These are phyloP conservation scores for Thecophora atra DNA, from an alignment of 2,888 invertebrate species.

Conservation along the genomic window DNA sequence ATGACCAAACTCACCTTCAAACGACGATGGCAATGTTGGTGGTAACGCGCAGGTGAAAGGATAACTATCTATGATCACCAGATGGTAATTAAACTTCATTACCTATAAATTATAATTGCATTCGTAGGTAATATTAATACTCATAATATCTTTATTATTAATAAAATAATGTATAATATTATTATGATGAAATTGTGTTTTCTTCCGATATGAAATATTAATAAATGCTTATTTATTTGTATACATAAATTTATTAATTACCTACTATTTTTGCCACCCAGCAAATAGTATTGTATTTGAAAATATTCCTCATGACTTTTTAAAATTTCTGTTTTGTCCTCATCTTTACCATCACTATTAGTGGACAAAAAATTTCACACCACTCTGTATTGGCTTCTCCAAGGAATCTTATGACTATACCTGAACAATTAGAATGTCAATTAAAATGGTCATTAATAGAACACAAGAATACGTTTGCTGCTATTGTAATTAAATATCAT, in stretches of 20 bases:
- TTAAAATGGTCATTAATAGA: too few relatives aligned
- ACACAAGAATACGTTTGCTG: too few relatives aligned
- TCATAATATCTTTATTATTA: too few relatives aligned
- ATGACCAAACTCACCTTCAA: conserved; percentile 78
- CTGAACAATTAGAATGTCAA: too few relatives aligned
- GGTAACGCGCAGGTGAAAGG: conserved; percentile 77
- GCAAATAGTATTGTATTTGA: conserved; percentile 77
- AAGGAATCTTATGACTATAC: conserved; percentile 76
- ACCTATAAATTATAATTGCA: conserved; percentile 68
- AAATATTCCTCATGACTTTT: conserved; percentile 83
- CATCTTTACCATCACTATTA: conserved; percentile 72
- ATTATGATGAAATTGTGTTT: too few relatives aligned
- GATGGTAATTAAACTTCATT: conserved; percentile 75
- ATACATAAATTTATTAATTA: conserved; percentile 13
- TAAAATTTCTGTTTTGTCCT: conserved; percentile 71
- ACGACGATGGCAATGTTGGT: conserved; percentile 77
- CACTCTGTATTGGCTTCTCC: conserved; percentile 81
- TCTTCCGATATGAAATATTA: too few relatives aligned
- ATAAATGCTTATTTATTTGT: too few relatives aligned
- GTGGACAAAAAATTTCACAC: conserved; percentile 73
- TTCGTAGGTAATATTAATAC: too few relatives aligned
- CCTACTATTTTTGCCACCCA: conserved; percentile 74
- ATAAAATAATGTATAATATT: too few relatives aligned
- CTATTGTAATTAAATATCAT: too few relatives aligned
- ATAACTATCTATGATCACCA: conserved; percentile 75